Percentiles rank a stretch among this genome's conserved stretches.
Evolutionary conservation across 1,140 invertebrate species (phyloP).

Genomic region (Calliphora vicina): DNA sequence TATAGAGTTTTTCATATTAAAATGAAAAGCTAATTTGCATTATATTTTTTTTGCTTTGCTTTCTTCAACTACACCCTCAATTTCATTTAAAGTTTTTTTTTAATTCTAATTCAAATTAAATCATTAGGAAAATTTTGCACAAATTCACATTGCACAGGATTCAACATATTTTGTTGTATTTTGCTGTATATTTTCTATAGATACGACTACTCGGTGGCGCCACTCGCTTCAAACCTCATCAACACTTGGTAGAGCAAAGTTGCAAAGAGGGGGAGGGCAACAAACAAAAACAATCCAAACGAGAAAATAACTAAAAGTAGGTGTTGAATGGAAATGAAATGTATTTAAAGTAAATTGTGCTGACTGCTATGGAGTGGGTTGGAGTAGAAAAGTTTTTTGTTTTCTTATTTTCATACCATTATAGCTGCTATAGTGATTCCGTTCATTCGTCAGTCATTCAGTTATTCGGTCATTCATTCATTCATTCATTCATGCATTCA

Average conservation of each 20-base stretch:
- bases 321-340: background rate
- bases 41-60: background rate
- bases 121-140: slow-evolving; percentile 10
- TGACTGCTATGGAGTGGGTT: background rate
- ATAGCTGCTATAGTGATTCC: background rate
- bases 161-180: background rate
- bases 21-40: slow-evolving; percentile 6
- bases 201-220: background rate
- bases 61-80: background rate
- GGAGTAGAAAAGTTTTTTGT: background rate
- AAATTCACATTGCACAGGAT: background rate
- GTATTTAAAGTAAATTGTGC: slow-evolving; percentile 5
- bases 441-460: background rate
- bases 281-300: background rate
- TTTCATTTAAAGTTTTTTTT: background rate
- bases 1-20: background rate
- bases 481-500: background rate
- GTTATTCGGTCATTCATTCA: background rate
- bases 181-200: background rate
- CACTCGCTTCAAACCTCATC: background rate
- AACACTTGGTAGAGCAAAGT: background rate
- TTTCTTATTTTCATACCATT: background rate
- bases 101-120: background rate
- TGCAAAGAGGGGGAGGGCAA: background rate
- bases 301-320: background rate